These are phyloP conservation scores for Hydra vulgaris DNA, from an alignment of 30 jellyfish, hydroid and myxozoan genomes.

Conservation along the genomic window DNA sequence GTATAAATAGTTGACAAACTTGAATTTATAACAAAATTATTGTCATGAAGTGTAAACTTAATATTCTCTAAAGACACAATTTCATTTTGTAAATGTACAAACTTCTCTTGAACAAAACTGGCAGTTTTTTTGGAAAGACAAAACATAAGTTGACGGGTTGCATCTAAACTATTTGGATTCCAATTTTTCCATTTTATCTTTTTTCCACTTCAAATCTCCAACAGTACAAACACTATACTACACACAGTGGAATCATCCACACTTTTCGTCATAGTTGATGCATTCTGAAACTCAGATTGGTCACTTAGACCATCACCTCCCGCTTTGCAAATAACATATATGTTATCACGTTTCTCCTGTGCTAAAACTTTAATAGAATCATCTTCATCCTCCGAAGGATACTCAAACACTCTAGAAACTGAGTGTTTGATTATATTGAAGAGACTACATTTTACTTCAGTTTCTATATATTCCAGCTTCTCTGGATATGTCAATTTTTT, in stretches of 20 bases:
- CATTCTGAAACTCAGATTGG: neutral
- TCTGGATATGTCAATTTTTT: neutral
- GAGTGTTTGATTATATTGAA: neutral
- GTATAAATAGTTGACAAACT: neutral
- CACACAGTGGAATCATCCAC: neutral
- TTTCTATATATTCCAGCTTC: neutral
- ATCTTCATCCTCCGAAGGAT: neutral
- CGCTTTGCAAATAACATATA: neutral
- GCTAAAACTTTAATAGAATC: neutral
- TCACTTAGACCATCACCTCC: neutral
- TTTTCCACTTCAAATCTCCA: neutral
- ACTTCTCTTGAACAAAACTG: neutral
- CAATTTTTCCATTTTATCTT: neutral
- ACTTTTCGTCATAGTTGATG: neutral
- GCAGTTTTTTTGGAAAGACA: neutral
- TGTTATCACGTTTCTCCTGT: neutral
- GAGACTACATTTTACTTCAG: neutral
- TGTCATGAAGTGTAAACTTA: neutral
- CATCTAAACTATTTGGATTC: neutral
- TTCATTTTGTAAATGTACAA: neutral
- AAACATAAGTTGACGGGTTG: neutral
- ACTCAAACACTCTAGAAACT: neutral
- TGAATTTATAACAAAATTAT: neutral
- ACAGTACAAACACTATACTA: neutral
- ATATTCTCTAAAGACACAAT: neutral